Evolutionary conservation across 2,113 vertebrate species (phyloP), one percentile per base, ranked within the genome.

Genomic region (Erythrocercus mccallii): DNA sequence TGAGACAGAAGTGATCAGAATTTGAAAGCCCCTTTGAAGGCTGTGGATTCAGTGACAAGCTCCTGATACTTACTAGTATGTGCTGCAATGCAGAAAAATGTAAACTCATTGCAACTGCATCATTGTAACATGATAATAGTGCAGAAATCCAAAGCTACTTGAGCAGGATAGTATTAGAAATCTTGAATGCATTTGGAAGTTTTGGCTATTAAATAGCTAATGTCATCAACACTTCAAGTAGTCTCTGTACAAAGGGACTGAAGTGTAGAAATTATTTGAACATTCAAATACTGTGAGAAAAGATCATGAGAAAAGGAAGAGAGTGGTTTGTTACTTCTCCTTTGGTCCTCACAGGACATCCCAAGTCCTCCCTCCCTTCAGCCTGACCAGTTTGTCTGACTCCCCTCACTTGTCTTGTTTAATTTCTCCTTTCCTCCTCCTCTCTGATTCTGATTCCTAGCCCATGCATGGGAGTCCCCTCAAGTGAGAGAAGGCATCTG

Each of bases 41-140:
- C 73, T 73, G 81, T 66, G 88, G 38, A 40, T 85, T 85, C 61
- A 66, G 50, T 76, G 35, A 73, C 58, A 66, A 80, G 51, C 57
- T 51, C 19, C 42, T 57, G 40, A 22, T 61, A 27, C 20, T 4
- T 14, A 31, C n/a, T 33, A 65, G 17, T 27, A 6, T 33, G 31
- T 90, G 47, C 88, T 81, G 69, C 86, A 88, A 23, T 88, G 88
- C 77, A 90, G 85, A 64, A 85, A 76, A 91, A 87, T 54, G 57
- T 77, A 91, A 89, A 79, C 48, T 82, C 68, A 5, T 51, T 85
- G 69, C 86, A 93, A 53, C 42, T 73, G 86, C 60, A 61, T 69
- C 28, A 6, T 70, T 77, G 31, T 33, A 80, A 30, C 24, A 16
- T 54, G 47, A 20, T 42, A 64, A 47, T 9, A 48, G 19, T 24